A percentile compares a stretch with the other conserved stretches of the same genome.
These are phyloP conservation scores for Grus americana DNA, from an alignment of 2,113 vertebrate genomes.

Conservation along the genomic window DNA sequence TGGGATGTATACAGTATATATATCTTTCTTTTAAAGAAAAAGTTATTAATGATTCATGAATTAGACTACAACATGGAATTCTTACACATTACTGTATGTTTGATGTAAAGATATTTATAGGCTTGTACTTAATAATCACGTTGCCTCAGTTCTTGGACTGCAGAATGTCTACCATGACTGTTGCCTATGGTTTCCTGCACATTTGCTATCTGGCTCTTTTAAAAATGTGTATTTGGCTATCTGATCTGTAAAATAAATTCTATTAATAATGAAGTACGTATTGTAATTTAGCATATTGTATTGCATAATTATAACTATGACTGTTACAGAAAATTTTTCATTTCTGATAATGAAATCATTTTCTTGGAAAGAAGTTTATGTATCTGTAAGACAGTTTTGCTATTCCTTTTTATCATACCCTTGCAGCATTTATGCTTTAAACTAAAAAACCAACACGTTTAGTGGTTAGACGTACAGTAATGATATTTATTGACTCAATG, in stretches of 20 bases:
- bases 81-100: conserved; percentile 62
- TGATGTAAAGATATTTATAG: conserved; percentile 61
- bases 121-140: conserved; percentile 53
- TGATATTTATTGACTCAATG: neutral
- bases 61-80: conserved; percentile 42
- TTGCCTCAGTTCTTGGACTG: conserved; percentile 60
- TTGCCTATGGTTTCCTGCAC: conserved; percentile 63
- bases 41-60: conserved; percentile 30
- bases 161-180: conserved; percentile 58
- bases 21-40: conserved; percentile 51
- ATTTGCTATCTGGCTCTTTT: conserved; percentile 57
- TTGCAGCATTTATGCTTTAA: conserved; percentile 1
- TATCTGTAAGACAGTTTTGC: conserved; percentile 25
- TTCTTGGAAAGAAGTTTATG: neutral
- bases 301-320: conserved; percentile 19
- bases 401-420: neutral
- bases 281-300: conserved; percentile 55
- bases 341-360: neutral
- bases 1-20: conserved; percentile 54
- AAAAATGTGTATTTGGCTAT: conserved; percentile 57
- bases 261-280: conserved; percentile 48
- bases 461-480: neutral
- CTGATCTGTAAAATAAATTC: conserved; percentile 65
- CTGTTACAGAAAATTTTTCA: neutral
- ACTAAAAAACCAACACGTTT: neutral